A percentile compares a stretch with the other conserved stretches of the same genome.
Conservation (phyloP, 2,888 invertebrate species). For the Conistra vaccinii region DNA sequence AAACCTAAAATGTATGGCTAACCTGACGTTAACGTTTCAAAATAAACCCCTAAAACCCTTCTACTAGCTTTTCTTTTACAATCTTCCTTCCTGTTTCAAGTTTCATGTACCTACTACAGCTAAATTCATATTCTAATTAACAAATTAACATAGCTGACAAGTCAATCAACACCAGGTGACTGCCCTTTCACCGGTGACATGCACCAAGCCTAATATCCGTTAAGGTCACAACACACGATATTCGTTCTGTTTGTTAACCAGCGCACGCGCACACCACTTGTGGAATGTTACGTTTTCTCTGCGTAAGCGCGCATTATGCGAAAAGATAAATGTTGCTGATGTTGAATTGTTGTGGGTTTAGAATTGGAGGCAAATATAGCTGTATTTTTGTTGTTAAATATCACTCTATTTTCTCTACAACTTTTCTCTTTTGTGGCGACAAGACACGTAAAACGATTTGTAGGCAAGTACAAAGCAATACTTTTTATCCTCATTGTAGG, state of each 20-base stretch:
- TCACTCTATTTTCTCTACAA: neutral
- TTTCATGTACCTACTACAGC: neutral
- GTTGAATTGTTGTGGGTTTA: slow-evolving; percentile 44
- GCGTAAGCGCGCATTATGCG: slow-evolving; percentile 64
- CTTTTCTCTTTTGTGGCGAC: too few relatives aligned
- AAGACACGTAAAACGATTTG: too few relatives aligned
- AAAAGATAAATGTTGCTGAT: slow-evolving; percentile 52
- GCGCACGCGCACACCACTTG: slow-evolving; percentile 74
- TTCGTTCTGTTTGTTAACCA: slow-evolving; percentile 79
- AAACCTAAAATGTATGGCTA: too few relatives aligned
- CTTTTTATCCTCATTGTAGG: too few relatives aligned
- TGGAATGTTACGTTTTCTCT: slow-evolving; percentile 83
- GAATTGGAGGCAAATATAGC: neutral
- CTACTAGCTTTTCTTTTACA: too few relatives aligned
- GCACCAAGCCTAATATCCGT: slow-evolving; percentile 62
- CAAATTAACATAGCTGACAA: slow-evolving; percentile 29
- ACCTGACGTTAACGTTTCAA: neutral
- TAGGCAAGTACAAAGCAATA: too few relatives aligned
- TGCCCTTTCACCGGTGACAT: slow-evolving; percentile 62
- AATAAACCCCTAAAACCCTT: neutral
- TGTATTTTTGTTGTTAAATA: slow-evolving; percentile 8
- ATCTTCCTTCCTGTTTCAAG: neutral
- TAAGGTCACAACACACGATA: slow-evolving; percentile 78
- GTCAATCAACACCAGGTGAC: slow-evolving; percentile 46
- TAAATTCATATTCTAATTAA: slow-evolving; percentile 37